Percentiles rank a stretch among this genome's conserved stretches.
Evolutionary conservation across 2,888 invertebrate species (phyloP).

Genomic region (Drosophila mimetica): DNA sequence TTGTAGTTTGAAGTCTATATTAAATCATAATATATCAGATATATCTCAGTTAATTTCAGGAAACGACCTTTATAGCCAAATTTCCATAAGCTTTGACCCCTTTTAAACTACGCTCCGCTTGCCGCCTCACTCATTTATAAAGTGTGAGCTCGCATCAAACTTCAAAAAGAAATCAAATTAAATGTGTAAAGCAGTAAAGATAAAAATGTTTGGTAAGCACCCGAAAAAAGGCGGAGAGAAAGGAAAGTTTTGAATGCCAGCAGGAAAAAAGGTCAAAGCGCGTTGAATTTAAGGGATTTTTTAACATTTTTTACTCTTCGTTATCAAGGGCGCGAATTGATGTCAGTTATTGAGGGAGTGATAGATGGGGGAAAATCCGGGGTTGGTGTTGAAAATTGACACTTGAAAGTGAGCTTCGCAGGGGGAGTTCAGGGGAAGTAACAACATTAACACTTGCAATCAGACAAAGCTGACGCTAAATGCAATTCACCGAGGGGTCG

Average conservation of each 20-base stretch:
- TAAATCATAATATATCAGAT: too few relatives aligned
- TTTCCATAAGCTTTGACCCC: slow-evolving; percentile 1
- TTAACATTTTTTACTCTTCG: slow-evolving; percentile 45
- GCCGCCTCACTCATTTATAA: slow-evolving; percentile 24
- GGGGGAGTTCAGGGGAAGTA: not conserved
- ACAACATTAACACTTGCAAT: slow-evolving; percentile 53
- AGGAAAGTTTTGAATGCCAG: slow-evolving; percentile 63
- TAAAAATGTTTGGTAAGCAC: slow-evolving; percentile 52
- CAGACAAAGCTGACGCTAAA: slow-evolving; percentile 65
- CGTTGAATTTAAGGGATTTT: slow-evolving; percentile 71
- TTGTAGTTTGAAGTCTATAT: too few relatives aligned
- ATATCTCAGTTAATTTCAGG: not conserved
- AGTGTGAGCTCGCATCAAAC: slow-evolving; percentile 64
- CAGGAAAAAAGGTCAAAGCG: slow-evolving; percentile 73
- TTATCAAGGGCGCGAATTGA: slow-evolving; percentile 34
- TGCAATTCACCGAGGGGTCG: slow-evolving; percentile 46
- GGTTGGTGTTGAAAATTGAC: slow-evolving; percentile 77
- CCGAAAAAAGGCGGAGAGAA: slow-evolving; percentile 44
- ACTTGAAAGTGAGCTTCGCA: slow-evolving; percentile 60
- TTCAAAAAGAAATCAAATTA: slow-evolving; percentile 79
- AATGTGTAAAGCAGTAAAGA: slow-evolving; percentile 70
- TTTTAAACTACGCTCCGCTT: slow-evolving; percentile 12
- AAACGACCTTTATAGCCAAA: not conserved
- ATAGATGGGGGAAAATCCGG: slow-evolving; percentile 20
- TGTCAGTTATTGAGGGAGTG: slow-evolving; percentile 23